phyloP scores from a whole-genome alignment of 2,113 vertebrate genomes.

The Peromyscus leucopus region DNA sequence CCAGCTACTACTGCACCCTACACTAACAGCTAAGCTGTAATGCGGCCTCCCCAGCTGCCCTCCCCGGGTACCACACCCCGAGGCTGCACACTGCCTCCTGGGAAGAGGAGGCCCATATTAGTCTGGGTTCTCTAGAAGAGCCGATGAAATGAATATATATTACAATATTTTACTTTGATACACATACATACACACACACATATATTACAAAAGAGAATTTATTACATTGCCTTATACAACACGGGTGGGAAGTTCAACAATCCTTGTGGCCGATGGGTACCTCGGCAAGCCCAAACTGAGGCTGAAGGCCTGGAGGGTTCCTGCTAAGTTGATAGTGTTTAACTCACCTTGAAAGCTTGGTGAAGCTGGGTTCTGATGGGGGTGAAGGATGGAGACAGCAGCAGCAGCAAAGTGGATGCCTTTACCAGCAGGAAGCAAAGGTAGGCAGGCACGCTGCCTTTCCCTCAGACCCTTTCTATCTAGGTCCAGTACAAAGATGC shows the following conservation, averaged over 20 bases:
- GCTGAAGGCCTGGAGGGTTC: background rate
- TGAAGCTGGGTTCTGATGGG: background rate
- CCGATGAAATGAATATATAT: background rate
- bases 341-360: background rate
- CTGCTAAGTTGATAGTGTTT: background rate
- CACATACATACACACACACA: background rate
- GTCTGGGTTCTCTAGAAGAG: background rate
- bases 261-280: no score
- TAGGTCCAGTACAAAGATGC: background rate
- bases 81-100: background rate
- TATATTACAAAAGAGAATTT: background rate
- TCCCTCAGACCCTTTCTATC: no score
- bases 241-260: background rate
- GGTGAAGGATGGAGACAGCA: background rate
- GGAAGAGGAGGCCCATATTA: background rate
- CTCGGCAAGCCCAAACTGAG: background rate
- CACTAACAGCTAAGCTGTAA: background rate
- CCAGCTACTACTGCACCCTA: background rate
- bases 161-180: background rate
- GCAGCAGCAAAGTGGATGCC: no score
- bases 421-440: background rate
- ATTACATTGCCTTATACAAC: background rate
- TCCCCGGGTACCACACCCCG: background rate
- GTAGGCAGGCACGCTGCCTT: background rate
- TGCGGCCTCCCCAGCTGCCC: background rate